Evolutionary conservation across 2,888 invertebrate genomes (phyloP).

Genomic region (Mimachlamys varia): DNA sequence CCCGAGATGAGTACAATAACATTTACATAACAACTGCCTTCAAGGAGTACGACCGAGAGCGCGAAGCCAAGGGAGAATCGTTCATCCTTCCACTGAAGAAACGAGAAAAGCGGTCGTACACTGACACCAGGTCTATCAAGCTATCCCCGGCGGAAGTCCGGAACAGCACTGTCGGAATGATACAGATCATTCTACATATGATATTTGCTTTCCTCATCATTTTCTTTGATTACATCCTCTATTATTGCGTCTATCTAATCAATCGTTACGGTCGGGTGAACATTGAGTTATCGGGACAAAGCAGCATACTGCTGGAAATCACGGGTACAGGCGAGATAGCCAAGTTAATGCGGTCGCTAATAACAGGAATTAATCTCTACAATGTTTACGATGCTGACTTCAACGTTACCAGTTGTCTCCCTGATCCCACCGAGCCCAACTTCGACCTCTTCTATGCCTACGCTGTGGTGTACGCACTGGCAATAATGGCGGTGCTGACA

Average conservation of each 20-base stretch:
- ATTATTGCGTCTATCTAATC: neutral
- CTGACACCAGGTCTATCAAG: neutral
- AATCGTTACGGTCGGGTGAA: constrained; percentile 7
- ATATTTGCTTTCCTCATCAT: neutral
- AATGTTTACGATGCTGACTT: constrained; percentile 1
- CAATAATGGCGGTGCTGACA: neutral
- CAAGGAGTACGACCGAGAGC: neutral
- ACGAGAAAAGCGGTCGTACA: neutral
- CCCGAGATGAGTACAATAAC: constrained; percentile 2
- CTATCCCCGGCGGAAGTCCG: neutral
- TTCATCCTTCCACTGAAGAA: constrained; percentile 11
- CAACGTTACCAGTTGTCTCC: neutral
- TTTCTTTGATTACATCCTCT: neutral
- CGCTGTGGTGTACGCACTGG: neutral
- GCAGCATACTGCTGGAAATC: neutral
- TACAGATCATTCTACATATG: neutral
- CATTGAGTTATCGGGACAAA: neutral
- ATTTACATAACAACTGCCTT: neutral
- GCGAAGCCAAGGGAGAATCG: neutral
- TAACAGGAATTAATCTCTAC: neutral
- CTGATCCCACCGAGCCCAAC: neutral
- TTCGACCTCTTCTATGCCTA: neutral
- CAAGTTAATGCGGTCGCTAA: neutral
- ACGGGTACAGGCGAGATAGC: neutral
- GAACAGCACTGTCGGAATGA: neutral